Percentiles rank a stretch among this genome's conserved stretches.
Evolutionary conservation across 1,140 invertebrate species (phyloP).

Genomic region (Platyura marginata): DNA sequence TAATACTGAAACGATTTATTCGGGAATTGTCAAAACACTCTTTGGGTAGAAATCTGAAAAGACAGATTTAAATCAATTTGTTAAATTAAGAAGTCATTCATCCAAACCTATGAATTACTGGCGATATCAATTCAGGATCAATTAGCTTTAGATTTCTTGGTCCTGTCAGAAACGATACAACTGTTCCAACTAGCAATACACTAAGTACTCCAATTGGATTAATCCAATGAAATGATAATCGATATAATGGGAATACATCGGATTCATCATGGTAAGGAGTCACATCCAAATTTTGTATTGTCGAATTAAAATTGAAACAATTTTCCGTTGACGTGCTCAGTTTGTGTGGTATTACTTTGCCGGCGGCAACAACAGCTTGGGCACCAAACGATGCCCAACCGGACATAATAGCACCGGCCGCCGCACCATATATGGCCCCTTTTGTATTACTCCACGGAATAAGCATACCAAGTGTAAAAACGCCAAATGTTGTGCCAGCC

Average conservation of each 20-base stretch:
- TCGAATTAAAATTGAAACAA: slow-evolving; percentile 14
- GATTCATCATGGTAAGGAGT: slow-evolving; percentile 24
- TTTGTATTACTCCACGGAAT: slow-evolving; percentile 62
- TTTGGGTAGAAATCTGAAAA: neutral
- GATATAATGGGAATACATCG: slow-evolving; percentile 45
- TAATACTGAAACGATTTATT: no score
- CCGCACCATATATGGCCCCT: slow-evolving; percentile 35
- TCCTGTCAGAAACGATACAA: slow-evolving; percentile 48
- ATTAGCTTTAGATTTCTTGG: slow-evolving; percentile 31
- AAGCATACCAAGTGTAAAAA: slow-evolving; percentile 72
- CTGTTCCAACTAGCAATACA: slow-evolving; percentile 41
- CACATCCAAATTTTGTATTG: slow-evolving; percentile 10
- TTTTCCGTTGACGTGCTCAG: slow-evolving; percentile 22
- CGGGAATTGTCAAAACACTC: neutral
- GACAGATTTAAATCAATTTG: no score
- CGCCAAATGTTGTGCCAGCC: slow-evolving; percentile 63
- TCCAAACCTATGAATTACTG: slow-evolving; percentile 35
- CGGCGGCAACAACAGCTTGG: slow-evolving; percentile 25
- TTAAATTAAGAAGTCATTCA: no score
- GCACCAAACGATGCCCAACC: slow-evolving; percentile 35
- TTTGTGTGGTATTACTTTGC: slow-evolving; percentile 23
- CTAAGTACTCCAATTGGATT: slow-evolving; percentile 42
- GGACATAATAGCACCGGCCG: slow-evolving; percentile 33
- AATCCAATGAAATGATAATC: slow-evolving; percentile 59
- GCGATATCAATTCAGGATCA: slow-evolving; percentile 39